Conservation (phyloP, 2,113 vertebrate species). For the Acanthisitta chloris region DNA sequence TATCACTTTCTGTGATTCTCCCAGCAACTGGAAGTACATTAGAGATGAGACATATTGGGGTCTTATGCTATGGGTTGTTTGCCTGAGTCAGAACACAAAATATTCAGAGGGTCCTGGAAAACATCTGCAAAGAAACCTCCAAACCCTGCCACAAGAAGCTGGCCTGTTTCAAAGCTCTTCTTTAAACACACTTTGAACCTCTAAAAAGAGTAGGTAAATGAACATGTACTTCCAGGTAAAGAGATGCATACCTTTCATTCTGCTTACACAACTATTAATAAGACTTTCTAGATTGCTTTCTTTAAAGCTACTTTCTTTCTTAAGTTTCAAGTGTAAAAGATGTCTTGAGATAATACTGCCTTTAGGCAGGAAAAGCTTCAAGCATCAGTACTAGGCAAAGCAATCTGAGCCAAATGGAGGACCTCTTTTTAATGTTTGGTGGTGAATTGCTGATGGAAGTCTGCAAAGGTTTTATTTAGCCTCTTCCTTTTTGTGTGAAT, state of each 20-base stretch:
- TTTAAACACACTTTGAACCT: not conserved
- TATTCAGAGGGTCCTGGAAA: not conserved
- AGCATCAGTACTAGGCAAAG: not conserved
- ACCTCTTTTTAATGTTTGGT: not conserved
- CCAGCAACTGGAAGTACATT: not conserved
- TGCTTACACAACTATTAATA: not conserved
- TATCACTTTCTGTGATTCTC: not conserved
- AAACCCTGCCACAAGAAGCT: not conserved
- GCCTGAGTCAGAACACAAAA: not conserved
- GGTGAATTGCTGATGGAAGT: not conserved
- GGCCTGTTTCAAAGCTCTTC: not conserved
- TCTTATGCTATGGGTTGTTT: not conserved
- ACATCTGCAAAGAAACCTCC: not conserved
- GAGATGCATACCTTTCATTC: not conserved
- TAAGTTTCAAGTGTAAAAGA: not conserved
- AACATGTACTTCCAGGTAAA: not conserved
- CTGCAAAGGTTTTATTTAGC: not conserved
- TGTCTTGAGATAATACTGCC: not conserved
- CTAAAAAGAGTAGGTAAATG: not conserved
- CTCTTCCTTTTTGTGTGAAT: not conserved
- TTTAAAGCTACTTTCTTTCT: not conserved
- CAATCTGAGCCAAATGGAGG: fast-evolving
- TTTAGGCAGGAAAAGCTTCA: not conserved
- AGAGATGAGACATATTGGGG: no score
- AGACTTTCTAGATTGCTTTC: not conserved